Percentiles rank a stretch among this genome's conserved stretches.
phyloP scores from a whole-genome alignment of 2,113 vertebrate species.

The Colossoma macropomum region DNA sequence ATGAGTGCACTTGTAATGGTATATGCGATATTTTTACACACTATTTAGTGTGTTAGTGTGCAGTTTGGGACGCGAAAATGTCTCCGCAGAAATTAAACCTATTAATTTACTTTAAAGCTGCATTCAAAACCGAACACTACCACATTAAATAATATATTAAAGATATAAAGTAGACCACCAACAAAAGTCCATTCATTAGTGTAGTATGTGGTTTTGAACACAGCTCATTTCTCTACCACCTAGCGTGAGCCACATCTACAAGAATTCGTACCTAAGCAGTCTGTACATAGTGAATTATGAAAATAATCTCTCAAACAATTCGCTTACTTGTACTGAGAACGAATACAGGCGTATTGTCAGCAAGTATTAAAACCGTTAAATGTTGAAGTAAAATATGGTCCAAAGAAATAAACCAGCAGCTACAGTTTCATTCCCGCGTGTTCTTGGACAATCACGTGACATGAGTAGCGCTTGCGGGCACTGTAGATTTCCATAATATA shows the following conservation, averaged over 20 bases:
- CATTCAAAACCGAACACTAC: no score
- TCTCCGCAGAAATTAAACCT: no score
- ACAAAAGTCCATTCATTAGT: no score
- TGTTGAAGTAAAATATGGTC: background rate
- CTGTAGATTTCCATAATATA: background rate
- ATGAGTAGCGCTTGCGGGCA: background rate
- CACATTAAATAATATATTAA: no score
- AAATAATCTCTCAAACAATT: background rate
- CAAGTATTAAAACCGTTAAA: background rate
- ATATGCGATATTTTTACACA: no score
- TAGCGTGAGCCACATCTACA: background rate
- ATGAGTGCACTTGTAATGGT: no score
- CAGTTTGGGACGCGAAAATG: no score
- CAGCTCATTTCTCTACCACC: no score
- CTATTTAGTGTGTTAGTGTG: no score
- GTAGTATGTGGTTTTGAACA: no score
- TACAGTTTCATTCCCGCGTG: slow-evolving; percentile 21
- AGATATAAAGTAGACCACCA: no score
- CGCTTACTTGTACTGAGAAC: slow-evolving; percentile 17
- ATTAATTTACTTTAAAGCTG: no score
- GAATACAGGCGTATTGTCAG: background rate
- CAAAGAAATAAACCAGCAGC: background rate
- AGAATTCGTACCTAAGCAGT: background rate
- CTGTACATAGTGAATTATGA: background rate
- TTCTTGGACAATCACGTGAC: background rate